Evolutionary conservation across 2,888 invertebrate genomes (phyloP).

Genomic region (Stomorhina lunata): DNA sequence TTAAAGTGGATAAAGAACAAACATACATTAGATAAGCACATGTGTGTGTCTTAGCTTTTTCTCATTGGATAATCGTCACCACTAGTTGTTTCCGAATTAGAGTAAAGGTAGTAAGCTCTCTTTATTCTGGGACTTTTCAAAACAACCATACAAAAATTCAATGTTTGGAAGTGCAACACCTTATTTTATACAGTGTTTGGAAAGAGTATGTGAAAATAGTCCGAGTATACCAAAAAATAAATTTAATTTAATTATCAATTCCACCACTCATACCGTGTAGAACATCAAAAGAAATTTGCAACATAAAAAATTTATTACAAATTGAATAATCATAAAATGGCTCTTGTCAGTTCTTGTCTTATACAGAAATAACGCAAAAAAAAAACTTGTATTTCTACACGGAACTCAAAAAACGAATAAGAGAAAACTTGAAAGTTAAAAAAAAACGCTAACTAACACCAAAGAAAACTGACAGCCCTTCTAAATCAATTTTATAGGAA

Average conservation of each 20-base stretch:
- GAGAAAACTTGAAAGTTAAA: background rate
- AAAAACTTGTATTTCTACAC: background rate
- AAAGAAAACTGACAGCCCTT: background rate
- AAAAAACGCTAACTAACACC: background rate
- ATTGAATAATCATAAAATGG: background rate
- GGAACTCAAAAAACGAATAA: background rate
- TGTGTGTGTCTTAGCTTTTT: too few species aligned
- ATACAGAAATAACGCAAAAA: background rate
- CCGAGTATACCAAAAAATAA: too few species aligned
- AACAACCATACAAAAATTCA: too few species aligned
- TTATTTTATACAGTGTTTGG: too few species aligned
- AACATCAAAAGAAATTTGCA: background rate
- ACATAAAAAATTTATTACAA: background rate
- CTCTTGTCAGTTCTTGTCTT: background rate
- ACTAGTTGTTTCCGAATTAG: too few species aligned
- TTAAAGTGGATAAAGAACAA: too few species aligned
- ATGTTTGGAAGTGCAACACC: too few species aligned
- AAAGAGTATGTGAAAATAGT: background rate
- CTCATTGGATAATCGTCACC: too few species aligned
- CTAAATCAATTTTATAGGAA: constrained; percentile 26
- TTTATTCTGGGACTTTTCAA: too few species aligned
- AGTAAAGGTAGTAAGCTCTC: too few species aligned
- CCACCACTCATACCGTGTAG: background rate
- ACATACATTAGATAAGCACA: too few species aligned
- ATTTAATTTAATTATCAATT: background rate